Conservation (phyloP, 2,888 invertebrate species). For the Eucriotettix oculatus region DNA sequence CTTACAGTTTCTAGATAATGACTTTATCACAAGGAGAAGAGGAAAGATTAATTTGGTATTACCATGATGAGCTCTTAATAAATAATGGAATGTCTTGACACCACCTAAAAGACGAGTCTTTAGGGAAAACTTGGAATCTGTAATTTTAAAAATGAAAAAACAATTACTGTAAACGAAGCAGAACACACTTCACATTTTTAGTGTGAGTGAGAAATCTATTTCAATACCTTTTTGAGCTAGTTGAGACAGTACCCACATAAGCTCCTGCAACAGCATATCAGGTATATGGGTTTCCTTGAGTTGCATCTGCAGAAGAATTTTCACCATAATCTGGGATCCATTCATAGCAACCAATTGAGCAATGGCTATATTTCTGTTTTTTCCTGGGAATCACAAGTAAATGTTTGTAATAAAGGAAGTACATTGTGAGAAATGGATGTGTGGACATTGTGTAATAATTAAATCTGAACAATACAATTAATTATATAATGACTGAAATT, state of each 20-base stretch:
- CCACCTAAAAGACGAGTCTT: constrained; percentile 44
- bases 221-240: constrained; percentile 34
- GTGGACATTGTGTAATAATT: no score
- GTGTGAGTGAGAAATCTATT: no score
- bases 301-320: constrained; percentile 34
- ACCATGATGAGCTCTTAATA: constrained; percentile 39
- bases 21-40: constrained; percentile 39
- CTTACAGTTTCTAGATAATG: constrained; percentile 41
- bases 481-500: no score
- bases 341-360: constrained; percentile 34
- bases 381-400: constrained; percentile 28
- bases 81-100: constrained; percentile 40
- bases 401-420: no score
- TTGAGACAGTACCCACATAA: constrained; percentile 42
- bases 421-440: no score
- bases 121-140: constrained; percentile 41
- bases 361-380: constrained; percentile 35
- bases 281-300: constrained; percentile 30
- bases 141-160: constrained; percentile 6
- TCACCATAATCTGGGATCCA: constrained; percentile 38
- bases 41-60: constrained; percentile 40
- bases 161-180: no score
- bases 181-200: no score
- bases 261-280: constrained; percentile 38
- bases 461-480: no score